Evolutionary conservation across 37 sponge, comb jelly and placozoan genomes (phyloP).

Genomic region (Beroe forskalii): DNA sequence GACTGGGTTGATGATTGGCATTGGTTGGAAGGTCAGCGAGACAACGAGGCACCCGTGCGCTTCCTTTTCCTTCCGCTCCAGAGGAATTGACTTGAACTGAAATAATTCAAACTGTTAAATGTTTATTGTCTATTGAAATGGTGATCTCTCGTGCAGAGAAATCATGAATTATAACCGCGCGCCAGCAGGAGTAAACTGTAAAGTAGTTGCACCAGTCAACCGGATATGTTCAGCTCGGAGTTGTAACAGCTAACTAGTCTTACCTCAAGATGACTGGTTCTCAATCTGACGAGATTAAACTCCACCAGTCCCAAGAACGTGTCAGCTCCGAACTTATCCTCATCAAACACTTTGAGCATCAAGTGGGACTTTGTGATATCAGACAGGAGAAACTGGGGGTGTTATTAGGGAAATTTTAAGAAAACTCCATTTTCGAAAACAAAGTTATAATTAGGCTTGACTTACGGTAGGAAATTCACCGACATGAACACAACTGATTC

Average conservation of each 20-base stretch:
- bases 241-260: too few relatives aligned
- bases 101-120: neutral
- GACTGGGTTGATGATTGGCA: slow-evolving; percentile 34
- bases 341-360: slow-evolving; percentile 25
- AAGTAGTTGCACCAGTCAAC: too few relatives aligned
- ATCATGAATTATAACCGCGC: too few relatives aligned
- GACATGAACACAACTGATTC: too few relatives aligned
- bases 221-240: too few relatives aligned
- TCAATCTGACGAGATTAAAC: slow-evolving; percentile 36
- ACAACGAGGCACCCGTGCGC: slow-evolving; percentile 23
- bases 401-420: neutral
- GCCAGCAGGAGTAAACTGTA: too few relatives aligned
- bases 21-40: slow-evolving; percentile 35
- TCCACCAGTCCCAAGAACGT: slow-evolving; percentile 12
- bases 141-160: too few relatives aligned
- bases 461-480: too few relatives aligned
- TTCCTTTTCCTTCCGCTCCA: neutral
- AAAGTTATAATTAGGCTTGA: too few relatives aligned
- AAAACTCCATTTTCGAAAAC: too few relatives aligned
- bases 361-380: slow-evolving; percentile 41
- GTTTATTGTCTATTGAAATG: neutral
- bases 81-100: slow-evolving; percentile 27
- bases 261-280: slow-evolving; percentile 19
- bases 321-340: slow-evolving; percentile 58
- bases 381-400: slow-evolving; percentile 13